Conservation (phyloP, 2,888 invertebrate species). For the Philaethria dido region DNA sequence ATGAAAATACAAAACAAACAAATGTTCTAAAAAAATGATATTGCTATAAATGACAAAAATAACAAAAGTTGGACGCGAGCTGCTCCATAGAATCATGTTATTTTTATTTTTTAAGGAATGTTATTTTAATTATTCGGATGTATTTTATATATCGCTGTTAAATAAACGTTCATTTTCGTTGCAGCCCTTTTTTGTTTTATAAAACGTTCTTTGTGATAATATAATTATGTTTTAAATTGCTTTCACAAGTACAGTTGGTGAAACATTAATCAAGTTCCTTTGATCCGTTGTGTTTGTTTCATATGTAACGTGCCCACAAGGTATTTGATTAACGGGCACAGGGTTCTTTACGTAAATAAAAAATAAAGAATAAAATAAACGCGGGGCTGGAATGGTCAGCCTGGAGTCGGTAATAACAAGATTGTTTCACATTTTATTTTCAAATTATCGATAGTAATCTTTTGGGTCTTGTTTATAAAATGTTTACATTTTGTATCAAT, state of each 20-base stretch:
- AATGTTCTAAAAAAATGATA: neutral
- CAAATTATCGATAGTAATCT: neutral
- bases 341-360: slow-evolving; percentile 21
- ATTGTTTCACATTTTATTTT: neutral
- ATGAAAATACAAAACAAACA: neutral
- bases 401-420: neutral
- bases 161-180: neutral
- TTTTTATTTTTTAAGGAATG: neutral
- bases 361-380: slow-evolving; percentile 15
- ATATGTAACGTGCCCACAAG: slow-evolving; percentile 30
- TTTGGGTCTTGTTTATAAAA: neutral
- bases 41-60: neutral
- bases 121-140: neutral
- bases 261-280: slow-evolving; percentile 19
- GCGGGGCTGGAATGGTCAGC: neutral
- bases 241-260: neutral
- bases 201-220: neutral
- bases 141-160: too few species aligned
- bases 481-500: neutral
- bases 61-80: neutral
- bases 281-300: slow-evolving; percentile 23
- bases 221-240: slow-evolving; percentile 5
- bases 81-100: neutral
- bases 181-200: neutral
- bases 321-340: slow-evolving; percentile 35